A percentile compares a stretch with the other conserved stretches of the same genome.
Conservation (phyloP, 2,797 vertebrate species). For the Bucorvus abyssinicus region DNA sequence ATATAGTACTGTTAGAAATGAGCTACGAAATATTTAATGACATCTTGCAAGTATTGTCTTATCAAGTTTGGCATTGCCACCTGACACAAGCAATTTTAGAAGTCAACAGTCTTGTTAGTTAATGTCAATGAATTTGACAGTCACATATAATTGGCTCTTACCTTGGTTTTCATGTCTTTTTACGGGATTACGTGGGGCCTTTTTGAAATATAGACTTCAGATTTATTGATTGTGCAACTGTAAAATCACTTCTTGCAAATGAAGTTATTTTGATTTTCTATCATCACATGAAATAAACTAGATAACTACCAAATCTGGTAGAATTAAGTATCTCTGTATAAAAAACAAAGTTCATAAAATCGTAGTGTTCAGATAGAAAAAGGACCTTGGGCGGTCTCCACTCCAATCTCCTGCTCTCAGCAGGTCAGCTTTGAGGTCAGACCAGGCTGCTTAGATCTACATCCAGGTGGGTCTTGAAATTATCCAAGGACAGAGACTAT, state of each 20-base stretch:
- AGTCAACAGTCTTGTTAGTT: slow-evolving; percentile 28
- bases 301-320: background rate
- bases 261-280: background rate
- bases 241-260: background rate
- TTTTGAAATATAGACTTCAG: background rate
- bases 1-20: background rate
- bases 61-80: slow-evolving; percentile 12
- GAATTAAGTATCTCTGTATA: background rate
- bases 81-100: slow-evolving; percentile 24
- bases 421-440: background rate
- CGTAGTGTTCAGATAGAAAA: background rate
- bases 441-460: background rate
- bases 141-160: background rate
- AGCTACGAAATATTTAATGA: background rate
- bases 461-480: background rate
- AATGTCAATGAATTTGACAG: slow-evolving; percentile 36
- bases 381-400: background rate
- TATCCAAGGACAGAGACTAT: background rate
- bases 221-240: background rate
- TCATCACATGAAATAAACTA: background rate
- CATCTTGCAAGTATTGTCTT: background rate
- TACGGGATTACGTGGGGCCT: background rate
- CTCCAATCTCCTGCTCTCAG: background rate
- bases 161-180: slow-evolving; percentile 21
- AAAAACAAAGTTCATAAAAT: background rate